phyloP scores from a whole-genome alignment of 2,113 vertebrate species.

The Pterocles orientalis region DNA sequence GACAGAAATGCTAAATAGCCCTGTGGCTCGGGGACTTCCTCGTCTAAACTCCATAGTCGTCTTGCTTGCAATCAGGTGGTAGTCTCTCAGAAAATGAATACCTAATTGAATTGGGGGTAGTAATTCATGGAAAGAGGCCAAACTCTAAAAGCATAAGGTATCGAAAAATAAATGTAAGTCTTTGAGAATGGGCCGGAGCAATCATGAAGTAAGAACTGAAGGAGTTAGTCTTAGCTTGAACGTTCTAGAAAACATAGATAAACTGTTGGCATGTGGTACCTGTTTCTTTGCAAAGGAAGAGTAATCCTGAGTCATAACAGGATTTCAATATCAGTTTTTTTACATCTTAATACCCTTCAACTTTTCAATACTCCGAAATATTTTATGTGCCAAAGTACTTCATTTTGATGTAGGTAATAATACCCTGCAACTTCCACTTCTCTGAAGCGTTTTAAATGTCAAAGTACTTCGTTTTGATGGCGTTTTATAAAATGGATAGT shows the following conservation, averaged over 20 bases:
- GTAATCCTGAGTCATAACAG: not conserved
- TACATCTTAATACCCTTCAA: not conserved
- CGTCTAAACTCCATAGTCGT: not conserved
- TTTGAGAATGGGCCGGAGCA: not conserved
- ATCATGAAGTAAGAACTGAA: not conserved
- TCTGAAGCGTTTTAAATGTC: not conserved
- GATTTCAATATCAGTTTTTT: not conserved
- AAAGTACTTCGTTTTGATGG: not conserved
- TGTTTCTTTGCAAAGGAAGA: not conserved
- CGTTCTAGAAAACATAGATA: not conserved
- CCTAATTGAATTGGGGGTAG: not conserved
- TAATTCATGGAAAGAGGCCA: not conserved
- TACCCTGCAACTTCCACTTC: not conserved
- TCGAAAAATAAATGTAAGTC: not conserved
- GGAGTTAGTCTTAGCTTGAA: not conserved
- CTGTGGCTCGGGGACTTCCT: not conserved
- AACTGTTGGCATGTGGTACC: not conserved
- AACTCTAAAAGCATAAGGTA: not conserved
- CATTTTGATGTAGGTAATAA: not conserved
- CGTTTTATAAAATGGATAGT: not conserved
- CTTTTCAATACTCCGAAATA: not conserved
- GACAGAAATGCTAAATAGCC: not conserved
- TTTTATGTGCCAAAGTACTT: not conserved
- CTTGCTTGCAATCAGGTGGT: not conserved
- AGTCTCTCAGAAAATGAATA: not conserved